Evolutionary conservation across 2,113 vertebrate species (phyloP).

Genomic region (Ramphastos sulfuratus): DNA sequence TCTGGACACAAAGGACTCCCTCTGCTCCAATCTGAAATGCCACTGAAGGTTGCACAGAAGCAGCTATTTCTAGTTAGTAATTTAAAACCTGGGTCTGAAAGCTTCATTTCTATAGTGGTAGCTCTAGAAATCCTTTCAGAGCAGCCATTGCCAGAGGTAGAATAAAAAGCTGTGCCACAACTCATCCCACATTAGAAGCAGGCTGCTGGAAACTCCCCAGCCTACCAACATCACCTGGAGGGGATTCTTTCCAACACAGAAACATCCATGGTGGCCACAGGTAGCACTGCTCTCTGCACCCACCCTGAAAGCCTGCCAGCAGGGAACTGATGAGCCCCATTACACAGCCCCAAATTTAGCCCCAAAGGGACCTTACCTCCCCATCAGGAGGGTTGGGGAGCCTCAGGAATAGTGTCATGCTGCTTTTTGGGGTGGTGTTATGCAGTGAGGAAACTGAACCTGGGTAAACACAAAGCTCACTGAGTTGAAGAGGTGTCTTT

Average conservation of each 20-base stretch:
- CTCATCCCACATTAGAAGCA: not conserved
- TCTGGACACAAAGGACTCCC: not conserved
- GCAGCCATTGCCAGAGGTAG: not conserved
- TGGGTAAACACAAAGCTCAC: not conserved
- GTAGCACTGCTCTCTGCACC: not conserved
- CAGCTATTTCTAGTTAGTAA: not conserved
- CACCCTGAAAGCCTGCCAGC: not conserved
- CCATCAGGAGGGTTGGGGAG: not conserved
- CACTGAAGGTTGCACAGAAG: not conserved
- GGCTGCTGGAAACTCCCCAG: not conserved
- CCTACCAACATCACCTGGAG: not conserved
- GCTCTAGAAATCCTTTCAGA: not conserved
- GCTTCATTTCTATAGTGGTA: not conserved
- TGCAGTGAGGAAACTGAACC: not conserved
- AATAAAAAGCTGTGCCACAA: not conserved
- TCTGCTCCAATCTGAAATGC: not conserved
- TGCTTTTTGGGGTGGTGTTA: not conserved
- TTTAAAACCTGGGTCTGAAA: not conserved
- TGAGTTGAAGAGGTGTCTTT: not conserved
- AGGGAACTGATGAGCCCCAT: not conserved
- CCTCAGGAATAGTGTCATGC: not conserved
- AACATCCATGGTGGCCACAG: rapidly evolving
- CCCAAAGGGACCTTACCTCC: not conserved
- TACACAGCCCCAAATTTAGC: not conserved
- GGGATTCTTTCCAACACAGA: not conserved